phyloP scores from a whole-genome alignment of 2,797 vertebrate species.

The Fundulus diaphanus region DNA sequence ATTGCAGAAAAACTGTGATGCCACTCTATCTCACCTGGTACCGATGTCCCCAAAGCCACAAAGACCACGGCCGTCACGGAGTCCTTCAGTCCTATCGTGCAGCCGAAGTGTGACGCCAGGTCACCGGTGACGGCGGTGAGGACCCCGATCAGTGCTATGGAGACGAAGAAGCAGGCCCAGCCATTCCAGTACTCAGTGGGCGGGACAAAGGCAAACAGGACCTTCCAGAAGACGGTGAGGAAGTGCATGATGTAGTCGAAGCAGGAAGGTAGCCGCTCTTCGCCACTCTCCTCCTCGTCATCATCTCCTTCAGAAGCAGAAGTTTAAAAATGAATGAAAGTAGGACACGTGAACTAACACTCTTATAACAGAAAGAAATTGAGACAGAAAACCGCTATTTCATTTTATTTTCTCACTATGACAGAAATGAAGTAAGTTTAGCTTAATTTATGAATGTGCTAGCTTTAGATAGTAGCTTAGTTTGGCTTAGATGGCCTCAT shows the following conservation, averaged over 20 bases:
- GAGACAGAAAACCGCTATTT: background rate
- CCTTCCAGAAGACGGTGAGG: constrained; percentile 91
- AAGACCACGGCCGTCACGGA: constrained; percentile 89
- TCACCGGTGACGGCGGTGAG: constrained; percentile 88
- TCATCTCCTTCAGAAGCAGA: constrained; percentile 80
- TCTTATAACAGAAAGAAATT: background rate
- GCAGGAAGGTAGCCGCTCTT: constrained; percentile 89
- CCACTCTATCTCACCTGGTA: constrained; percentile 77
- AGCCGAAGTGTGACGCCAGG: constrained; percentile 88
- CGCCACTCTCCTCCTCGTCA: constrained; percentile 87
- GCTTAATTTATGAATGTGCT: background rate
- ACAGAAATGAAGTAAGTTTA: background rate
- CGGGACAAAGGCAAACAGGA: constrained; percentile 87
- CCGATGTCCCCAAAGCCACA: constrained; percentile 87
- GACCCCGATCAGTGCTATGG: constrained; percentile 86
- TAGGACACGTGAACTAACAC: background rate
- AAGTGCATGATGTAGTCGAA: constrained; percentile 94
- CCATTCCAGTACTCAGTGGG: constrained; percentile 91
- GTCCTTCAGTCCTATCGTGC: constrained; percentile 88
- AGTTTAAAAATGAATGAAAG: background rate
- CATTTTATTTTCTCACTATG: background rate
- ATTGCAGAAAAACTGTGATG: background rate
- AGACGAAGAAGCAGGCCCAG: constrained; percentile 90
- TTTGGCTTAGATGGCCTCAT: background rate
- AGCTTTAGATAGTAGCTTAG: background rate